These are phyloP conservation scores for Leptinotarsa tumamoca DNA, from an alignment of 2,888 invertebrate genomes.

Conservation along the genomic window DNA sequence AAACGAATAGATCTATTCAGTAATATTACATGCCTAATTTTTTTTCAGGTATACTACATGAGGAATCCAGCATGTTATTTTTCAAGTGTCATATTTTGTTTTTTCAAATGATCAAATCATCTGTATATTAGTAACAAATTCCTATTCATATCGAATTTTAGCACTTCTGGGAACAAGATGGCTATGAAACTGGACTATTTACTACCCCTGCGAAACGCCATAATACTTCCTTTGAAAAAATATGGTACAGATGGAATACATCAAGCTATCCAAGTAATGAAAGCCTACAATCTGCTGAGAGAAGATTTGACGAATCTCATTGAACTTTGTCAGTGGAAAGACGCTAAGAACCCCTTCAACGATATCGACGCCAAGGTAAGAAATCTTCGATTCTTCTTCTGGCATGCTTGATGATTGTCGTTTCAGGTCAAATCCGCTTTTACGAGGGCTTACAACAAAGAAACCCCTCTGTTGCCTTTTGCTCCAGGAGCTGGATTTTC, in stretches of 20 bases:
- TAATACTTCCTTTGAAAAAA: conserved; percentile 81
- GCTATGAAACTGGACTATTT: conserved; percentile 91
- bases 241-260: conserved; percentile 79
- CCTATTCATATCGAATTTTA: conserved; percentile 56
- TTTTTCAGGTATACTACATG: no score
- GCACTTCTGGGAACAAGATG: conserved; percentile 83
- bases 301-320: conserved; percentile 93
- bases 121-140: no score
- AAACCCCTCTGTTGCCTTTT: conserved; percentile 82
- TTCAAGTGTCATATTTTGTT: no score
- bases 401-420: conserved; percentile 11
- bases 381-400: conserved; percentile 29
- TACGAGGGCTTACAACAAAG: conserved; percentile 93
- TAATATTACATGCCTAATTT: no score
- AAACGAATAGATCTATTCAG: no score
- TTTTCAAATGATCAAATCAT: no score
- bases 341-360: conserved; percentile 80
- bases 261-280: conserved; percentile 79
- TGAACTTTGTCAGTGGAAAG: conserved; percentile 89
- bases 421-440: conserved; percentile 90
- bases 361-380: conserved; percentile 77
- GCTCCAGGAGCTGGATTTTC: conserved; percentile 73
- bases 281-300: conserved; percentile 85
- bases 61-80: no score
- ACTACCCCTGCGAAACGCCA: conserved; percentile 79